Percentiles rank a stretch among this genome's conserved stretches.
These are phyloP conservation scores for Cryptomyrus ogoouensis DNA, from an alignment of 2,113 vertebrate species.

Conservation along the genomic window DNA sequence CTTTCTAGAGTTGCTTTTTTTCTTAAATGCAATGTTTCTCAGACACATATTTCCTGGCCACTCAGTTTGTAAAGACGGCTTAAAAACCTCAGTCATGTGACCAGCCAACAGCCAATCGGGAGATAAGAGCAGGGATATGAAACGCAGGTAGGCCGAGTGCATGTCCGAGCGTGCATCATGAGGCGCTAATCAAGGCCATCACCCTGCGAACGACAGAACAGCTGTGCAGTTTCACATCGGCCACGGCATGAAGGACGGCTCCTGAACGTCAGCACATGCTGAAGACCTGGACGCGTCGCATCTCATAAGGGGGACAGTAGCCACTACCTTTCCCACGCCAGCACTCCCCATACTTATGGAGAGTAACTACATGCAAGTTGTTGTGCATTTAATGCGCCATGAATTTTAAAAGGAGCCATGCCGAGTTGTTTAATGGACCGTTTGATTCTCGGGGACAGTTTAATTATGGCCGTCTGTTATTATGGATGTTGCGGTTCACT, in stretches of 20 bases:
- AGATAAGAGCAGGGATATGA: neutral
- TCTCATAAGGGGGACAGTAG: neutral
- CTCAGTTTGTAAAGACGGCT: neutral
- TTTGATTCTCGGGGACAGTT: neutral
- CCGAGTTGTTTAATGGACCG: neutral
- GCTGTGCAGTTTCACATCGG: neutral
- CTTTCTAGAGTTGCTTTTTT: neutral
- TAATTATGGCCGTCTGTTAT: constrained; percentile 2
- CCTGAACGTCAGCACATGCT: neutral
- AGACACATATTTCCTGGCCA: neutral
- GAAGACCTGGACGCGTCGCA: neutral
- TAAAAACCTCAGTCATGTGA: neutral
- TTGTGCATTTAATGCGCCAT: neutral
- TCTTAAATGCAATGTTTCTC: neutral
- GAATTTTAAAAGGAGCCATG: neutral
- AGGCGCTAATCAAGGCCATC: neutral
- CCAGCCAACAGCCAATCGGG: neutral
- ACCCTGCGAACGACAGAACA: neutral
- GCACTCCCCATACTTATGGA: neutral
- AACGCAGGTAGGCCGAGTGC: neutral
- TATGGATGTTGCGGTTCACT: neutral
- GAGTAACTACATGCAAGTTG: neutral
- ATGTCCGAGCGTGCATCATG: neutral
- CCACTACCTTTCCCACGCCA: neutral
- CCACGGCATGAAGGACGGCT: neutral